These are phyloP conservation scores for Argyresthia albistria DNA, from an alignment of 2,888 invertebrate species.

Conservation along the genomic window DNA sequence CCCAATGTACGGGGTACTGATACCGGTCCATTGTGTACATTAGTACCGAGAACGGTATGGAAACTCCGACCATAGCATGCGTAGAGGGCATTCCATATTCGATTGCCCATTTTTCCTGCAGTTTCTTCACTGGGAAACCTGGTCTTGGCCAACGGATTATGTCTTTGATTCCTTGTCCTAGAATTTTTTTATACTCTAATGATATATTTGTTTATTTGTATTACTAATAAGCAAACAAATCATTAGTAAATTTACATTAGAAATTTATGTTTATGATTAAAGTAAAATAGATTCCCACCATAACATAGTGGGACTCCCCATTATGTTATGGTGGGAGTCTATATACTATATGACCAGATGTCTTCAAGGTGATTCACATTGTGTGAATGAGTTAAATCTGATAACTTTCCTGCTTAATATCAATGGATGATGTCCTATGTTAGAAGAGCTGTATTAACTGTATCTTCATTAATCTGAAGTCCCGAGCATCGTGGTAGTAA, in stretches of 20 bases:
- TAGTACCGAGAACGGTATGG: conserved; percentile 89
- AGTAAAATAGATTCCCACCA: no score
- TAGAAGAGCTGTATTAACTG: no score
- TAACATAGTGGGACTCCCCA: no score
- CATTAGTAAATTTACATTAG: neutral
- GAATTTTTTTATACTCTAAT: conserved; percentile 19
- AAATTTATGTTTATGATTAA: neutral
- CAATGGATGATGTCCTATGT: no score
- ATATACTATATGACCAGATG: no score
- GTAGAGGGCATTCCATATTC: conserved; percentile 98
- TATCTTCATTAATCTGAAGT: no score
- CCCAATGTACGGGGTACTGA: conserved; percentile 76
- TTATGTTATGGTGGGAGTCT: no score
- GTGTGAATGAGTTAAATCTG: neutral
- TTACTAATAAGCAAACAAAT: no score
- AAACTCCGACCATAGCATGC: conserved; percentile 92
- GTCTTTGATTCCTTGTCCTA: conserved; percentile 92
- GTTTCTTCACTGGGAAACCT: conserved; percentile 84
- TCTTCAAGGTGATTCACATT: neutral
- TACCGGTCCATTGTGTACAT: conserved; percentile 87
- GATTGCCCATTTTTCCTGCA: conserved; percentile 90
- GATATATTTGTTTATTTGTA: no score
- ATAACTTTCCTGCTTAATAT: neutral
- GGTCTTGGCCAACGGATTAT: conserved; percentile 90
- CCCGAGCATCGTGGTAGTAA: neutral